Evolutionary conservation across 1,140 invertebrate species (phyloP), one percentile per base, ranked within the genome.

Genomic region (Maconellicoccus hirsutus): DNA sequence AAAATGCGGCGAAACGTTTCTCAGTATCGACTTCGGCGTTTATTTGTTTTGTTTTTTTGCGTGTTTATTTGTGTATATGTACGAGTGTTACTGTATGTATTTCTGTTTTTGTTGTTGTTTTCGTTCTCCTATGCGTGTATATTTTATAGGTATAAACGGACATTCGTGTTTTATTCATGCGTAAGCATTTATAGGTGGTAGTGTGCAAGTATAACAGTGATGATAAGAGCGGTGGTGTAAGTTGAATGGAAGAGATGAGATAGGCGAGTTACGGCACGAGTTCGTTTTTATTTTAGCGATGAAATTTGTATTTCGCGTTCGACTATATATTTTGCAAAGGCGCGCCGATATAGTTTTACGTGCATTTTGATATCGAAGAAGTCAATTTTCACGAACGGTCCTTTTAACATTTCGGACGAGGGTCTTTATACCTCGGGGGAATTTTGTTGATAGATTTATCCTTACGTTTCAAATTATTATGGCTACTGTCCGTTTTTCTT

Each of bases 1-100:
- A 25, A 66, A 66, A 66, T 26, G 61, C 61, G 61, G 61, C 61
- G 61, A 66, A 66, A 66, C 61, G 61, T 66, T 66, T 66, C 61
- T 66, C 61, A 66, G 25, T 66, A 66, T 66, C 61, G 61, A 66
- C 61, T 66, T 23, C 25, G 19, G 61, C 61, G 61, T 66, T 66
- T 66, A 66, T 66, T 66, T 66, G 61, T 66, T 52, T 52, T 33
- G 29, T 33, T 33, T 33, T 33, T 33, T 12, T 12, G 29, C 12
- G 29, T 33, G 29, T 33, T 33, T 33, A 6, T 33, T 12, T 12
- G 29, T 33, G 29, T 33, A 33, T 6, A 12, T 33, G 29, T 33
- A 33, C 12, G 29, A 33, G 29, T 33, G 29, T 33, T 33, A 6
- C 29, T 12, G 12, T 33, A 33, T 33, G 12, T 33, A 33, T 33